Percentiles rank a stretch among this genome's conserved stretches.
phyloP scores from a whole-genome alignment of 1,140 invertebrate genomes.

The Leptonema lineaticorne region DNA sequence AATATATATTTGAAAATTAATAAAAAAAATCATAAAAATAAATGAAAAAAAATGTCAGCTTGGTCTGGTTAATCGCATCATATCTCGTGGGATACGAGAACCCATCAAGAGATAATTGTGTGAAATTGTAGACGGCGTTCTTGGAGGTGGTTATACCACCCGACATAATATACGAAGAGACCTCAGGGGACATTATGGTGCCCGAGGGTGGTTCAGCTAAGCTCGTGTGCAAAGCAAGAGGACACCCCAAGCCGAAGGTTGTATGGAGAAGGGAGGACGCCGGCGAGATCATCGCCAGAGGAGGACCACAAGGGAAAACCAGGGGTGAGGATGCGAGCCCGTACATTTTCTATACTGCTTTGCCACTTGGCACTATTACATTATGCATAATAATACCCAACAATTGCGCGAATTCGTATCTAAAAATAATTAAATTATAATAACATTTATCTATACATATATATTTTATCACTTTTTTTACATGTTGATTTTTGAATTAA shows the following conservation, averaged over 20 bases:
- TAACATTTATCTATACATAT: too few species aligned
- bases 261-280: constrained; percentile 87
- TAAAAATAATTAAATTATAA: too few species aligned
- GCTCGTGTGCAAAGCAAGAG: constrained; percentile 80
- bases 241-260: constrained; percentile 81
- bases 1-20: too few species aligned
- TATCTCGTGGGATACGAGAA: not conserved
- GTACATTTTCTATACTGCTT: too few species aligned
- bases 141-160: constrained; percentile 89
- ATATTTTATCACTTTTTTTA: too few species aligned
- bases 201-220: constrained; percentile 87
- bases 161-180: constrained; percentile 85
- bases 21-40: too few species aligned
- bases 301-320: constrained; percentile 65
- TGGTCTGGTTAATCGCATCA: too few species aligned
- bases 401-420: too few species aligned
- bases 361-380: too few species aligned
- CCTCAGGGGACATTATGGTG: constrained; percentile 86
- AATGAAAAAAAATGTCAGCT: too few species aligned
- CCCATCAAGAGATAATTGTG: not conserved
- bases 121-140: constrained; percentile 67
- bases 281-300: constrained; percentile 74
- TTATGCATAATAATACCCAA: too few species aligned
- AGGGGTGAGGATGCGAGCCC: constrained; percentile 62
- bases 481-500: too few species aligned